These are phyloP conservation scores for Gymnoscopelus microlampas DNA, from an alignment of 2,797 vertebrate genomes.

Conservation along the genomic window DNA sequence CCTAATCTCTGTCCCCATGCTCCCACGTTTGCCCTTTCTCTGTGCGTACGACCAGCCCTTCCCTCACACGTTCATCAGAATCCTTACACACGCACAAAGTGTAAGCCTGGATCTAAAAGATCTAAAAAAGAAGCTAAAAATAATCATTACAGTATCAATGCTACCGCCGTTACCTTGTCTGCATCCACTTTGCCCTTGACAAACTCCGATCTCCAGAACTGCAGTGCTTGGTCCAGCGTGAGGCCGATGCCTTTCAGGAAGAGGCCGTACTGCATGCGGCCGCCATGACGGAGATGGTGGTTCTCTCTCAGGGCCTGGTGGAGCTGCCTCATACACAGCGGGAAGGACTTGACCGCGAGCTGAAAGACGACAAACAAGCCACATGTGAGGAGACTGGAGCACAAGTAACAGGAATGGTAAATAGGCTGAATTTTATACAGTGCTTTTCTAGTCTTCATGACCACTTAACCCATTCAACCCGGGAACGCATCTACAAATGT, in stretches of 20 bases:
- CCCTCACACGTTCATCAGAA: too few species aligned
- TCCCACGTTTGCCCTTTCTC: too few species aligned
- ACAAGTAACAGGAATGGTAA: too few species aligned
- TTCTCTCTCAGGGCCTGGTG: conserved; percentile 90
- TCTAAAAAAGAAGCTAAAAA: neutral
- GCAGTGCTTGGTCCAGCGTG: conserved; percentile 93
- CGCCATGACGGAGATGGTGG: conserved; percentile 96
- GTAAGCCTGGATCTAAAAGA: too few species aligned
- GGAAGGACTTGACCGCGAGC: conserved; percentile 92
- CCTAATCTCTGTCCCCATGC: too few species aligned
- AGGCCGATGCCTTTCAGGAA: conserved; percentile 97
- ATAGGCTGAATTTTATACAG: too few species aligned
- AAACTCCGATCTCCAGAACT: conserved; percentile 97
- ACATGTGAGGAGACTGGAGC: too few species aligned
- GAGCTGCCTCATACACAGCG: conserved; percentile 94
- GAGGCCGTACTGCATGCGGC: conserved; percentile 97
- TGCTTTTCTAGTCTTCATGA: too few species aligned
- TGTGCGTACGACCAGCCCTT: too few species aligned
- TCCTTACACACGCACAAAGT: too few species aligned
- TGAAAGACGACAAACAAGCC: conserved; percentile 51
- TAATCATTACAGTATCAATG: neutral
- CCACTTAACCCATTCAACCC: too few species aligned
- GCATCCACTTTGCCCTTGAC: conserved; percentile 92
- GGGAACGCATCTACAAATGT: too few species aligned
- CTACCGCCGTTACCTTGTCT: conserved; percentile 88